phyloP scores from a whole-genome alignment of 2,797 vertebrate species.

The Hypotaenidia philippensis region DNA sequence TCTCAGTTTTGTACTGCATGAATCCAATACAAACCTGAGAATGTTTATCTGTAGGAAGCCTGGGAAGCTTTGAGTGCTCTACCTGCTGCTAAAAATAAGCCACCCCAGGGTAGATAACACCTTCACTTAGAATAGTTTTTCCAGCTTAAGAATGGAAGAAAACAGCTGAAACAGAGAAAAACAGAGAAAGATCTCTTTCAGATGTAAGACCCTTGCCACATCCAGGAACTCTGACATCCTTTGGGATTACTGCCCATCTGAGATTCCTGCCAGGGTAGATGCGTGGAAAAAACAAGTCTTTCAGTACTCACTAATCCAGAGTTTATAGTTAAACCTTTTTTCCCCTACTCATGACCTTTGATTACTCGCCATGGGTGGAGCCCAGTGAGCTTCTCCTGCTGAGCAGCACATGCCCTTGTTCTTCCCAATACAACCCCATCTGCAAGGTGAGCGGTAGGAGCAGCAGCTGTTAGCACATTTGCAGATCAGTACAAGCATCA shows the following conservation, averaged over 20 bases:
- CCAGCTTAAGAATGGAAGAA: neutral
- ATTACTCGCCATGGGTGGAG: neutral
- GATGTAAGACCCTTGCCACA: neutral
- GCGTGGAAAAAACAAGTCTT: neutral
- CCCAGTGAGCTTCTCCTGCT: neutral
- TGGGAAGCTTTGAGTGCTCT: neutral
- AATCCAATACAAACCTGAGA: neutral
- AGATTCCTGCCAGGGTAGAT: neutral
- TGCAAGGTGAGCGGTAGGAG: neutral
- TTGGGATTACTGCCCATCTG: neutral
- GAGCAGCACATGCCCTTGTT: neutral
- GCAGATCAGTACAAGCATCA: neutral
- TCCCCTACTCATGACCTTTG: neutral
- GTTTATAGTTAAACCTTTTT: neutral
- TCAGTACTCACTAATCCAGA: neutral
- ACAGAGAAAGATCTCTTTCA: neutral
- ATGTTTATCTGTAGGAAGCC: neutral
- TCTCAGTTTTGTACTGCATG: neutral
- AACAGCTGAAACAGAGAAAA: neutral
- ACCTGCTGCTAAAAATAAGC: neutral
- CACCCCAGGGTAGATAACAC: neutral
- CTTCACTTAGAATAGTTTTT: neutral
- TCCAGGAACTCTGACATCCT: neutral
- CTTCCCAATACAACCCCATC: neutral
- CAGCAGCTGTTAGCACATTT: neutral